Conservation (phyloP, 2,113 vertebrate genomes). For the Mus musculus region DNA sequence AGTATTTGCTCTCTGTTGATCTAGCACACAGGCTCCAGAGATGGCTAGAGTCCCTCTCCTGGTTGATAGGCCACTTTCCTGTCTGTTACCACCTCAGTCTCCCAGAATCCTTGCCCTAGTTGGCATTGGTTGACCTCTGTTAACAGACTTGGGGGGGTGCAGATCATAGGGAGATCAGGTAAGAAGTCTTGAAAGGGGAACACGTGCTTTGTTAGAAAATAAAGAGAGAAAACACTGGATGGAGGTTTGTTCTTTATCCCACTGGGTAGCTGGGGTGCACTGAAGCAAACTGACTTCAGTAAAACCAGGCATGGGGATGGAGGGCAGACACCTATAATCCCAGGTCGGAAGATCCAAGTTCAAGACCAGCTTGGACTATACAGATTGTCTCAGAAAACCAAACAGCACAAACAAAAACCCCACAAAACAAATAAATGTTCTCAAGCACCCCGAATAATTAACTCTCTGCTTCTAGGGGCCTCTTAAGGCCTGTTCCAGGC, state of each 20-base stretch:
- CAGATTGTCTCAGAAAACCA: neutral
- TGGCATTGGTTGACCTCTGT: neutral
- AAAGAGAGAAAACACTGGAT: neutral
- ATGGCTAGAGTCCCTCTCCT: neutral
- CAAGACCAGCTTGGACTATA: neutral
- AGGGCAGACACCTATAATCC: neutral
- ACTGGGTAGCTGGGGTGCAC: accelerated
- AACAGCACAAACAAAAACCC: neutral
- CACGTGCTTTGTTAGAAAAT: conserved; percentile 46
- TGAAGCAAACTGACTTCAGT: neutral
- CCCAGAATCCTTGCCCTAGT: neutral
- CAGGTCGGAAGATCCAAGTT: neutral
- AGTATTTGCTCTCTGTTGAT: neutral
- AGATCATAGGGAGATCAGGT: neutral
- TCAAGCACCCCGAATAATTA: neutral
- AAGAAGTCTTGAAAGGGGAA: neutral
- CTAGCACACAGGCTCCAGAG: neutral
- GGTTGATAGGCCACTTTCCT: neutral
- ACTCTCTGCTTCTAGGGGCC: neutral
- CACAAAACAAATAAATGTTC: neutral
- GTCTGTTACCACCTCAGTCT: neutral
- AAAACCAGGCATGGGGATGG: neutral
- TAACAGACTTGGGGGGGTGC: neutral
- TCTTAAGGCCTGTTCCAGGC: neutral
- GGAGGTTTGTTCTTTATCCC: neutral